phyloP scores from a whole-genome alignment of 2,113 vertebrate species.

The Strix uralensis region DNA sequence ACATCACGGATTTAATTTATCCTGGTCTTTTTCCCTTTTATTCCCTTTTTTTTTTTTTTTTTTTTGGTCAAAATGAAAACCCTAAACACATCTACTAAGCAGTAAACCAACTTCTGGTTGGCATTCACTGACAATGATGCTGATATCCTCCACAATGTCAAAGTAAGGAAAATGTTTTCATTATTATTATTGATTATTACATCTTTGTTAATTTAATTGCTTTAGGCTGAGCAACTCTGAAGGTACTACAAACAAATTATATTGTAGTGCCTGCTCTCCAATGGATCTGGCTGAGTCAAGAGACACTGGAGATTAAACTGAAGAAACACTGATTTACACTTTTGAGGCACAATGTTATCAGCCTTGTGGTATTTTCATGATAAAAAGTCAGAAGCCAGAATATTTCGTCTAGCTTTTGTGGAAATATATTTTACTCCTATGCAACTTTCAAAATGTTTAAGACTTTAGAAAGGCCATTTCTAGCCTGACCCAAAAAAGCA shows the following conservation, averaged over 20 bases:
- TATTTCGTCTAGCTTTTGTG: neutral
- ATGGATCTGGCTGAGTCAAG: neutral
- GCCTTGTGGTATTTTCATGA: neutral
- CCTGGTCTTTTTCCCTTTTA: neutral
- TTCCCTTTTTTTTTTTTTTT: too few species aligned
- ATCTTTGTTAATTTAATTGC: neutral
- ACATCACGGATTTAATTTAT: accelerated
- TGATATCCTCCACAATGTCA: neutral
- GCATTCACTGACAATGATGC: neutral
- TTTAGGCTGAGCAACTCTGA: neutral
- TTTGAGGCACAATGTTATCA: neutral
- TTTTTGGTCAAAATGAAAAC: neutral
- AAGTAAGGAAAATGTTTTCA: neutral
- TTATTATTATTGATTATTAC: neutral
- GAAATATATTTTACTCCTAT: neutral
- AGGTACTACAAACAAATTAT: neutral
- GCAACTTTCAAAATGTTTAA: neutral
- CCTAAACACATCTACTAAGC: neutral
- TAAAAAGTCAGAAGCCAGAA: neutral
- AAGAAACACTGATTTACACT: neutral
- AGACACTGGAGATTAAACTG: neutral
- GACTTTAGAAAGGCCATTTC: neutral
- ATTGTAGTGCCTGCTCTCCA: neutral
- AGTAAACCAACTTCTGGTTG: neutral
- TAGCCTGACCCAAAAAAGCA: neutral